Conservation (phyloP, 2,888 invertebrate genomes). For the Thelaira solivaga region DNA sequence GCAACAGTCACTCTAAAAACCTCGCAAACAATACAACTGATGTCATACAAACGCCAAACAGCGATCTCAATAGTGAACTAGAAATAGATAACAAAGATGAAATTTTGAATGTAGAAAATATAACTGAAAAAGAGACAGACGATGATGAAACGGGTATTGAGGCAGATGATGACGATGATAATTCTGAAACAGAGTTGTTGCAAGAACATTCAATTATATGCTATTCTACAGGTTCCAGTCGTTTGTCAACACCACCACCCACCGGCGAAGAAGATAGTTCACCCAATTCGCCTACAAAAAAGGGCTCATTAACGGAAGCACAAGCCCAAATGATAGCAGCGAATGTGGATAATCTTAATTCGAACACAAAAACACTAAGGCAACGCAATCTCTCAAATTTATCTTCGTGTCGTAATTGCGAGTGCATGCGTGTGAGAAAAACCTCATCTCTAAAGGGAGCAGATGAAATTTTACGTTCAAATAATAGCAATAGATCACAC, state of each 20-base stretch:
- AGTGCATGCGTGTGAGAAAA: constrained; percentile 67
- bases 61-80: constrained; percentile 20
- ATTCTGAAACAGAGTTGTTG: constrained; percentile 63
- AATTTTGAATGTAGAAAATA: not conserved
- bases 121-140: constrained; percentile 14
- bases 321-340: constrained; percentile 69
- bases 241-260: constrained; percentile 73
- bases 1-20: constrained; percentile 58
- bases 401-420: constrained; percentile 69
- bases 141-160: constrained; percentile 57
- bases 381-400: constrained; percentile 38
- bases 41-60: constrained; percentile 24
- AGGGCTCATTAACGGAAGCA: constrained; percentile 49
- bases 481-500: constrained; percentile 62
- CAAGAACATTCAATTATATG: constrained; percentile 65
- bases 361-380: constrained; percentile 61
- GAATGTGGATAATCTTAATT: constrained; percentile 69
- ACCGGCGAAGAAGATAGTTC: constrained; percentile 73
- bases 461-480: constrained; percentile 66
- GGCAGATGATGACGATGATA: constrained; percentile 67
- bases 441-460: constrained; percentile 71
- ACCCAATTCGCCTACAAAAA: constrained; percentile 71
- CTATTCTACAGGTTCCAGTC: constrained; percentile 67
- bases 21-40: constrained; percentile 18
- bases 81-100: constrained; percentile 6